Base-by-base conservation (phyloP, 2,888 invertebrate genomes). In the Sesamia inferens region DNA sequence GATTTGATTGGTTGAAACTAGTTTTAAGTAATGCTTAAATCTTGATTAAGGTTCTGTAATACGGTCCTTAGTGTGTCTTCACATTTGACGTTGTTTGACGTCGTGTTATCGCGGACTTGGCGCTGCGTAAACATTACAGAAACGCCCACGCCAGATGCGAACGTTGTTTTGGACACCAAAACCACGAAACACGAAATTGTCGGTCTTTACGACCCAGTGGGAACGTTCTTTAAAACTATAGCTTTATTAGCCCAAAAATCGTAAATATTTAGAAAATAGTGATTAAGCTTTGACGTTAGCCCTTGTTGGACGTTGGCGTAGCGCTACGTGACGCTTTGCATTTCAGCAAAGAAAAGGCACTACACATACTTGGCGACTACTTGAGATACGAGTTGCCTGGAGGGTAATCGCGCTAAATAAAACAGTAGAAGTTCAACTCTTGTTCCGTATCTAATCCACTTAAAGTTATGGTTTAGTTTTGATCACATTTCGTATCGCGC, bases 231-330 rank as follows among this genome's bases (percentile, higher is more conserved):
- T 61, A 62, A 55, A 14, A 48, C 59, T 67, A 80, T 68, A 82
- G 69, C 74, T 78, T 83, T 69, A 68, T 47, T 66, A 54, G 62
- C 71, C 78, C 66, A 78, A 82, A 85, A 73, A 68, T 70, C 71
- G 68, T 66, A 48, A n/a, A 59, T 59, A 48, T 51, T 78, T 74
- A 47, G 64, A 66, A 67, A 59, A 62, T 62, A 44, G 67, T 82
- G 77, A 62, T 81, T 67, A 82, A 63, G 62, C 57, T 68, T 68
- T 68, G 82, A 78, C 77, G 82, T 63, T 44, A 44, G n/a, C 66
- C 76, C 51, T 68, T 57, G 48, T n/a, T 42, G 51, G 61, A 68
- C 51, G 69, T 14, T 11, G 68, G 31, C 48, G 68, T 62, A 51
- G 51, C 68, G 51, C 42, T n/a, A 48, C 42, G 24, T 72, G 73